These are phyloP conservation scores for Oreochromis aureus DNA, from an alignment of 2,113 vertebrate species.

Conservation along the genomic window DNA sequence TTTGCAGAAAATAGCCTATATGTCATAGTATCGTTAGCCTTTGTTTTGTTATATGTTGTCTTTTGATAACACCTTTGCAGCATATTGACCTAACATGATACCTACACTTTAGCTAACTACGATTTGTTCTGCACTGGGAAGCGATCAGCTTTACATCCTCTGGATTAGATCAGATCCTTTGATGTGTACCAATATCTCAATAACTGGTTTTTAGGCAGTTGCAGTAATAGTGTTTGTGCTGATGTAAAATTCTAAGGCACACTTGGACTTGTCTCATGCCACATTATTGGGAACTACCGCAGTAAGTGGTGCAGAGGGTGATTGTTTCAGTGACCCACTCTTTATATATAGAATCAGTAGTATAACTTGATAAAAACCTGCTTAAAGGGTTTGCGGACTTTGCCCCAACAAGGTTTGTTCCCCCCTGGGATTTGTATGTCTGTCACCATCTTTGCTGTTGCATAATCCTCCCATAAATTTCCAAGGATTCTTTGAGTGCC, in stretches of 20 bases:
- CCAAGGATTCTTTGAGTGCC: neutral
- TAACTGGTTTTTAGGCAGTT: neutral
- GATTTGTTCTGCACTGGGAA: neutral
- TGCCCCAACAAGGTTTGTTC: neutral
- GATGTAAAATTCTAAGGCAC: neutral
- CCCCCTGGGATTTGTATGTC: neutral
- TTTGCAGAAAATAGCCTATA: neutral
- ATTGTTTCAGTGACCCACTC: neutral
- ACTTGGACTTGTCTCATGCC: neutral
- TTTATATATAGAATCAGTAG: neutral
- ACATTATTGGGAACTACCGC: neutral
- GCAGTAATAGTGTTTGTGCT: neutral
- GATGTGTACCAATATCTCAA: neutral
- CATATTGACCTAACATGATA: neutral
- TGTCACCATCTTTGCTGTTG: neutral
- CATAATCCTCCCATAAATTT: neutral
- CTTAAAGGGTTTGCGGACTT: neutral
- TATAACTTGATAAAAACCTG: neutral
- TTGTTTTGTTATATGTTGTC: neutral
- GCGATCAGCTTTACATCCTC: neutral
- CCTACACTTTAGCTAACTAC: neutral
- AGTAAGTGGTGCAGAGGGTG: neutral
- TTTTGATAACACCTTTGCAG: neutral
- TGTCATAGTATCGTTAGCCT: neutral
- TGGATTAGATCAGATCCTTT: neutral